phyloP scores from a whole-genome alignment of 2,797 vertebrate species.

The Numenius phaeopus region DNA sequence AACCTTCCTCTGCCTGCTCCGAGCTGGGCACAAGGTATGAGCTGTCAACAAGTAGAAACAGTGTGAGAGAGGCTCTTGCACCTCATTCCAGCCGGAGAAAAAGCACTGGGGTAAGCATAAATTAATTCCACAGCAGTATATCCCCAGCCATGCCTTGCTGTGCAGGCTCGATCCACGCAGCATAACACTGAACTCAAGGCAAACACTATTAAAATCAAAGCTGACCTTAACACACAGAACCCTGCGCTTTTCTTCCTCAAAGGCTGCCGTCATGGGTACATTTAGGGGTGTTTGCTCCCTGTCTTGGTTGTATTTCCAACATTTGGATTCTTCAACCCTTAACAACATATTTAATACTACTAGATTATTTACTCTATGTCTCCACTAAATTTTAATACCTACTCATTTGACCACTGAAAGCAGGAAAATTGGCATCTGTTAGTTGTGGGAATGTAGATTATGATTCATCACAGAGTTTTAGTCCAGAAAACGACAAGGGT shows the following conservation, averaged over 20 bases:
- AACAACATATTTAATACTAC: not conserved
- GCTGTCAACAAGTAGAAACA: not conserved
- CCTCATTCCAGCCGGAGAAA: not conserved
- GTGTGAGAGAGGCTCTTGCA: not conserved
- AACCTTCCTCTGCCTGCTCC: not conserved
- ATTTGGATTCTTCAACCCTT: not conserved
- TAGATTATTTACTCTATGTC: not conserved
- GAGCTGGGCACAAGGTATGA: not conserved
- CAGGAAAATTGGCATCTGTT: not conserved
- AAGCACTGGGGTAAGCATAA: not conserved
- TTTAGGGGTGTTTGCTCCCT: not conserved
- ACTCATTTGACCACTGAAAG: not conserved
- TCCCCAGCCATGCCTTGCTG: not conserved
- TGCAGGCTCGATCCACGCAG: accelerated
- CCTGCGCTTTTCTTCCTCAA: not conserved
- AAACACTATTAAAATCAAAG: not conserved
- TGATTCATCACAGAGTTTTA: not conserved
- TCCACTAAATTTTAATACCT: not conserved
- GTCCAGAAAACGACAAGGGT: not conserved
- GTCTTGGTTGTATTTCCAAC: not conserved
- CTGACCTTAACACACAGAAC: not conserved
- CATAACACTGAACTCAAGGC: accelerated
- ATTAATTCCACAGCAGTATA: not conserved
- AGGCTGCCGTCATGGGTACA: accelerated
- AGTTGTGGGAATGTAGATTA: not conserved